Base-by-base conservation (phyloP, 2,797 vertebrate species). In the Sebastes jordani region DNA sequence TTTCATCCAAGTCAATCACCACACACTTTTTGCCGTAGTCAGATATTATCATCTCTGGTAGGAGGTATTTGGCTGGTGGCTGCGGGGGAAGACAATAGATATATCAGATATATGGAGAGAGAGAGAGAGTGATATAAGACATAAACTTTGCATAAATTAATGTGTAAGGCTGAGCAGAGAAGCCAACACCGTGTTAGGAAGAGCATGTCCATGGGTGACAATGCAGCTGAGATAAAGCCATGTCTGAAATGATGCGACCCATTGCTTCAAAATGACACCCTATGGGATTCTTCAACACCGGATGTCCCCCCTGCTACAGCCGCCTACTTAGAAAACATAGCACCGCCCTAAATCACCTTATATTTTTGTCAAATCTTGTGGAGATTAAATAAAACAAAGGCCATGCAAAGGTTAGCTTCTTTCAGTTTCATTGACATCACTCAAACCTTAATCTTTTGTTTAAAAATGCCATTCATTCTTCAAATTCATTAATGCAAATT, bases 1-100 rank as follows among this genome's bases (percentile, higher is more conserved):
- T 99, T 93, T 99, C 98, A 86, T 99, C 98, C 95, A 99, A 94
- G 94, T 99, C 98, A 84, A 99, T 99, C 92, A 99, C 98, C 93
- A 99, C 98, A 89, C 98, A 99, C 90, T 98, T 99, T 96, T 96
- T 99, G 79, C 98, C 98, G 71, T 97, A 97, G 95, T 99, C 98
- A 56, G 97, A 97, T 95, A 97, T 97, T 91, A 96, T 97, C 94
- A 97, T 95, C 95, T 99, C 98, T 86, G 98, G 97, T 80, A 99
- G 97, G 96, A 99, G 98, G 96, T 97, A 98, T 96, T 98, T 98
- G 92, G 97, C 96, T 95, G 97, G 97, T 83, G 97, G 97, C 98
- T 99, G 93, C 73, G 91, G 78, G 20, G 36, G 32, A 29, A 62
- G 63, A 86, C 59, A 73, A 80, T 7, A 70, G 34, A 79, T 61